Evolutionary conservation across 1,140 invertebrate species (phyloP).

Genomic region (Drosophila asahinai): DNA sequence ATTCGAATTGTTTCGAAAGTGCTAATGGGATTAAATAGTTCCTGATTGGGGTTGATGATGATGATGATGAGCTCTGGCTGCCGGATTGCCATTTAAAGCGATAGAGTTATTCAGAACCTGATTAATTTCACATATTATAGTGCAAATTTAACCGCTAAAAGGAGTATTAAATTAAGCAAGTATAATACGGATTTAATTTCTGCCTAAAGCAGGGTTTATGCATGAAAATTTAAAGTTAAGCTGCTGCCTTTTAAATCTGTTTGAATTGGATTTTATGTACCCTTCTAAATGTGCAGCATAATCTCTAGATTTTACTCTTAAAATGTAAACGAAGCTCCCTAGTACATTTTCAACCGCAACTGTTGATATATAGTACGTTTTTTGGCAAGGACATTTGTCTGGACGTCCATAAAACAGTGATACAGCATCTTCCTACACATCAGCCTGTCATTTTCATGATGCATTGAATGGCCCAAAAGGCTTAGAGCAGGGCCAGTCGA

Average conservation of each 20-base stretch:
- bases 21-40: slow-evolving; percentile 45
- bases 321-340: background rate
- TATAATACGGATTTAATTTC: background rate
- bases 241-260: no score
- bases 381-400: background rate
- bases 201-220: no score
- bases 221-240: background rate
- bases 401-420: slow-evolving; percentile 28
- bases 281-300: background rate
- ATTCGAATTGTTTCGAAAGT: slow-evolving; percentile 49
- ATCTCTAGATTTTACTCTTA: background rate
- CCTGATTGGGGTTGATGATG: background rate
- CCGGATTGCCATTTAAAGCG: background rate
- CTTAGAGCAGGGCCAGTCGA: slow-evolving; percentile 9
- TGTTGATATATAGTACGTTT: slow-evolving; percentile 3
- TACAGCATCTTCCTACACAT: slow-evolving; percentile 16
- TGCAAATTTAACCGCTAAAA: background rate
- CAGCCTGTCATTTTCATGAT: slow-evolving; percentile 46
- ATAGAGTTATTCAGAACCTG: background rate
- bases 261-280: background rate
- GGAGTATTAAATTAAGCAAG: background rate
- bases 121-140: slow-evolving; percentile 6
- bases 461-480: slow-evolving; percentile 51
- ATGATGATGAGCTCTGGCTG: slow-evolving; percentile 20
- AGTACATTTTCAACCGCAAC: background rate